Conservation (phyloP, 2,113 vertebrate species). For the Astur gentilis region DNA sequence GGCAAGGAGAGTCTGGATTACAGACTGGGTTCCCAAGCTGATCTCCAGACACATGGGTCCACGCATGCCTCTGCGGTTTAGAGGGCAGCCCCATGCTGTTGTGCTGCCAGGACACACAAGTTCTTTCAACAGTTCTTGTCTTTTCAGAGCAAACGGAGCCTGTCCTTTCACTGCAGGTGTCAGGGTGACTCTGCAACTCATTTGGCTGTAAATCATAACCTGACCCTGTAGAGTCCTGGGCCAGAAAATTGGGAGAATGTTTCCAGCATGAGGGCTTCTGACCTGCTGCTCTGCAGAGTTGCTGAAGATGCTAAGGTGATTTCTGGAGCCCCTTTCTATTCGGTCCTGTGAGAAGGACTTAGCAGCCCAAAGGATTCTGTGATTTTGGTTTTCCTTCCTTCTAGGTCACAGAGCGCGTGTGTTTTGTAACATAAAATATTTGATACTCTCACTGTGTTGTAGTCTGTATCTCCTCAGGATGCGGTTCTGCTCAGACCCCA, state of each 20-base stretch:
- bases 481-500: rapidly evolving
- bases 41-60: neutral
- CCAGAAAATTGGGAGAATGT: too few relatives aligned
- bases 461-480: neutral
- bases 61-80: rapidly evolving
- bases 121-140: neutral
- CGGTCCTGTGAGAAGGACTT: neutral
- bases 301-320: neutral
- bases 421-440: neutral
- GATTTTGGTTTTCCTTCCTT: neutral
- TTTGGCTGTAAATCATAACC: neutral
- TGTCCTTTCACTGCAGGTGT: neutral
- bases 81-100: neutral
- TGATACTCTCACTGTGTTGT: rapidly evolving
- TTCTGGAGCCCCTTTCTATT: neutral
- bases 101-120: neutral
- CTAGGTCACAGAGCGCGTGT: neutral
- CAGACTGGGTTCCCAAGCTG: neutral
- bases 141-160: neutral
- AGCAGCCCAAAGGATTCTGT: neutral
- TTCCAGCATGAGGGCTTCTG: neutral
- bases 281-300: neutral
- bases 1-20: neutral
- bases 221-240: too few relatives aligned
- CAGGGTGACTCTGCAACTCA: neutral